phyloP scores from a whole-genome alignment of 2,113 vertebrate species.

The Holacanthus passer region DNA sequence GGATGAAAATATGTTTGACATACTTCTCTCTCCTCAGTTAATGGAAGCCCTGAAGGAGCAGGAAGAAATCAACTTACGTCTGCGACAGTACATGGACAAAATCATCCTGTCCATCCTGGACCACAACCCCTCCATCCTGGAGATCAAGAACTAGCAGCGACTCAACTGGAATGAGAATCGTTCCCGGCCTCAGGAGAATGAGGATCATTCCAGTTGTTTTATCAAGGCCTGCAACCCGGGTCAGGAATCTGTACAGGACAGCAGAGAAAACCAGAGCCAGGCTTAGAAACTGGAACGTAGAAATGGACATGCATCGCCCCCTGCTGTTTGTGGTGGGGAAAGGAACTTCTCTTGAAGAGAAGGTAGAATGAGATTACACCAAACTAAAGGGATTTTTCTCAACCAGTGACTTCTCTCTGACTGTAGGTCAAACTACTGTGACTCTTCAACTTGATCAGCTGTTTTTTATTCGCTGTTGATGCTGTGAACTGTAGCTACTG shows the following conservation, averaged over 20 bases:
- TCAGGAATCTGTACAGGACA: slow-evolving; percentile 17
- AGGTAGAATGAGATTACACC: not conserved
- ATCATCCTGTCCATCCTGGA: slow-evolving; percentile 97
- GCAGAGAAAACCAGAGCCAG: slow-evolving; percentile 51
- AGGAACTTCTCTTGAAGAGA: slow-evolving; percentile 4
- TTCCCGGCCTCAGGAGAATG: not conserved
- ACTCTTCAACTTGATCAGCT: slow-evolving; percentile 31
- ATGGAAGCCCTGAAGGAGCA: slow-evolving; percentile 98
- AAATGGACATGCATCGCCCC: slow-evolving; percentile 62
- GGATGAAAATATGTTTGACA: not conserved
- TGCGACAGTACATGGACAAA: slow-evolving; percentile 99
- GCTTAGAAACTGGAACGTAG: slow-evolving; percentile 21
- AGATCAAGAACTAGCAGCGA: slow-evolving; percentile 92
- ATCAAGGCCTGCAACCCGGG: slow-evolving; percentile 12
- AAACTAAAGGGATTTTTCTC: slow-evolving; percentile 63
- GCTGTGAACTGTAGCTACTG: slow-evolving; percentile 39
- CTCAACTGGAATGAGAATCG: slow-evolving; percentile 53
- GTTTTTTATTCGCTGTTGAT: slow-evolving; percentile 40
- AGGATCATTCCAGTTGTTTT: slow-evolving; percentile 56
- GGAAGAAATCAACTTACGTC: slow-evolving; percentile 95
- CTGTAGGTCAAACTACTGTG: slow-evolving; percentile 39
- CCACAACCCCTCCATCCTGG: slow-evolving; percentile 97
- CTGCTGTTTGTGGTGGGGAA: slow-evolving; percentile 68
- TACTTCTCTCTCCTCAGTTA: slow-evolving; percentile 82
- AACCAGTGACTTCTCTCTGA: slow-evolving; percentile 26